A percentile compares a stretch with the other conserved stretches of the same genome.
phyloP scores from a whole-genome alignment of 2,113 vertebrate genomes.

The Hemichromis elongatus region DNA sequence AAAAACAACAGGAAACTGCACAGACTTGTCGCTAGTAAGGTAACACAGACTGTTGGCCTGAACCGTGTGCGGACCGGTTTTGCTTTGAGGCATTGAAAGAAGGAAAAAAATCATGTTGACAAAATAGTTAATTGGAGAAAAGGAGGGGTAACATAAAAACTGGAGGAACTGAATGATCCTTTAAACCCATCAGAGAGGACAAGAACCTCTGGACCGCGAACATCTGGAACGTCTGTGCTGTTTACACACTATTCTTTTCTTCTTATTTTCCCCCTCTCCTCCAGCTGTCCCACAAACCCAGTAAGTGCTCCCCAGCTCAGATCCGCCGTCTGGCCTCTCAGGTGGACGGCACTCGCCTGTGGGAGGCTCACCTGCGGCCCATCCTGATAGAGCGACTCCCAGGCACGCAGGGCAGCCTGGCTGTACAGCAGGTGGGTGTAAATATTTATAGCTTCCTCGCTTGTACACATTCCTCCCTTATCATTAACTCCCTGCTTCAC shows the following conservation, averaged over 20 bases:
- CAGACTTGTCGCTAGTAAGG: neutral
- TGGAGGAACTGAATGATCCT: neutral
- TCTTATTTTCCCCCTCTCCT: neutral
- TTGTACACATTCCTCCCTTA: neutral
- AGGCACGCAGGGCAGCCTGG: constrained; percentile 75
- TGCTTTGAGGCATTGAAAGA: neutral
- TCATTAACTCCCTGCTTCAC: constrained; percentile 11
- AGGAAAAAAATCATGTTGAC: neutral
- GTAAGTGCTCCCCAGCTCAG: constrained; percentile 67
- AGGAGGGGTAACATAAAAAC: neutral
- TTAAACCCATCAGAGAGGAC: neutral
- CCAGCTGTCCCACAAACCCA: constrained; percentile 70
- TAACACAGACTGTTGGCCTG: neutral
- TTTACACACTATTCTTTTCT: neutral
- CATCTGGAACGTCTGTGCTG: neutral
- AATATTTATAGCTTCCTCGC: neutral
- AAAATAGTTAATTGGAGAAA: neutral
- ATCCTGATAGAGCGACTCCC: constrained; percentile 80
- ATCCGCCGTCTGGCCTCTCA: constrained; percentile 72
- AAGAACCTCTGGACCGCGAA: neutral
- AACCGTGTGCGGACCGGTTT: neutral
- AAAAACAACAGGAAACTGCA: neutral
- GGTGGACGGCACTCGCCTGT: constrained; percentile 77
- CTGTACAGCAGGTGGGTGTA: constrained; percentile 75
- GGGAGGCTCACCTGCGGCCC: constrained; percentile 77